phyloP scores from a whole-genome alignment of 2,113 vertebrate genomes.

The Butorides virescens region DNA sequence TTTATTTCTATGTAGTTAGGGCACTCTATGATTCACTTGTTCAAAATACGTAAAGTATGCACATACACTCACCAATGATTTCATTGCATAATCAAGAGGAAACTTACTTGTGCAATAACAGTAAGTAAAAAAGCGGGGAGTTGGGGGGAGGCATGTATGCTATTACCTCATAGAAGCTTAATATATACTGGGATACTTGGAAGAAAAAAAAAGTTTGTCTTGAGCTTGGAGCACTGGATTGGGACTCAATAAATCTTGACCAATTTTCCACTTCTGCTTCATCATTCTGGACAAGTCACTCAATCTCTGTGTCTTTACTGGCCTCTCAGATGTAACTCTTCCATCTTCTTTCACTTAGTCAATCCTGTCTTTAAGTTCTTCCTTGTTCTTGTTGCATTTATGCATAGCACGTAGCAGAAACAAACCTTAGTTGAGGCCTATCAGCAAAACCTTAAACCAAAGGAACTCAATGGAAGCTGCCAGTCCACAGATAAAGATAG shows the following conservation, averaged over 20 bases:
- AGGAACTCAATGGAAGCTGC: not conserved
- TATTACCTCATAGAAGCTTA: not conserved
- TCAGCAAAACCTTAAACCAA: not conserved
- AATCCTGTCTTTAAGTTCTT: not conserved
- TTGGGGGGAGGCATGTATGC: not conserved
- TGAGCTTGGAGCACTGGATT: not conserved
- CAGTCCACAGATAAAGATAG: not conserved
- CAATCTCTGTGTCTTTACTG: not conserved
- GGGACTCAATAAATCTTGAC: not conserved
- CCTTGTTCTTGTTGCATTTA: not conserved
- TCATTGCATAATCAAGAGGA: not conserved
- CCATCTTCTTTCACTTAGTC: not conserved
- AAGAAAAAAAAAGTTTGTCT: not conserved
- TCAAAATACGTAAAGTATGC: not conserved
- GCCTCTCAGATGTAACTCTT: not conserved
- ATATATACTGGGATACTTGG: not conserved
- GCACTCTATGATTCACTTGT: not conserved
- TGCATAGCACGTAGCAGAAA: not conserved
- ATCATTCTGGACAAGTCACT: constrained; percentile 16
- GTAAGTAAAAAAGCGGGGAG: not conserved
- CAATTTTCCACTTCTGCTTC: not conserved
- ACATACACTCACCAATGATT: not conserved
- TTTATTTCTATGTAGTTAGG: not conserved
- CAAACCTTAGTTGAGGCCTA: not conserved
- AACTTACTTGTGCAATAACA: not conserved